These are phyloP conservation scores for Apus apus DNA, from an alignment of 2,113 vertebrate genomes.

Conservation along the genomic window DNA sequence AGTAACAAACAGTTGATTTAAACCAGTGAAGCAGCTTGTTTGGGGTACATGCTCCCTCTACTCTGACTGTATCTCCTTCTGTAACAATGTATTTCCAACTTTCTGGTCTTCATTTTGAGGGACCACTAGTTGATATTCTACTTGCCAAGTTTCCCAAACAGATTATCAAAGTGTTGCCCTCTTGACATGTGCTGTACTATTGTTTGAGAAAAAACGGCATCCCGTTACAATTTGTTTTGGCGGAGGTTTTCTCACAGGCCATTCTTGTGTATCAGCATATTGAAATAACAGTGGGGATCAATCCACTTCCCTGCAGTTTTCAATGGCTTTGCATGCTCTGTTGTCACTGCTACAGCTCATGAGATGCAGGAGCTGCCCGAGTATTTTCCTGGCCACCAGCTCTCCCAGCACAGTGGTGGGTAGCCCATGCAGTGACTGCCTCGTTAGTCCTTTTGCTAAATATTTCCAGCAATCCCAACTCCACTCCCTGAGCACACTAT, in stretches of 20 bases:
- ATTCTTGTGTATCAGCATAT: not conserved
- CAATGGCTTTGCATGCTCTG: accelerated
- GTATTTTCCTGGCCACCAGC: not conserved
- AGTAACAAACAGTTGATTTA: not conserved
- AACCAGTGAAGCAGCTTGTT: not conserved
- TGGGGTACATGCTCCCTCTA: not conserved
- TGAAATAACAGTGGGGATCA: accelerated
- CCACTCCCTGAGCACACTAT: accelerated
- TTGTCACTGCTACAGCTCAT: no score
- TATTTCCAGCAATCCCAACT: not conserved
- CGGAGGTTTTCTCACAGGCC: not conserved
- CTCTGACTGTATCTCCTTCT: not conserved
- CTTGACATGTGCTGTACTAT: not conserved
- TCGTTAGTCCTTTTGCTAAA: not conserved
- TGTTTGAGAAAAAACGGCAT: not conserved
- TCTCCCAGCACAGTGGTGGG: not conserved
- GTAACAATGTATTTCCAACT: not conserved
- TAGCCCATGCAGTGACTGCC: not conserved
- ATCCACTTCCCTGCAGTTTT: not conserved
- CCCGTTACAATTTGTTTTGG: not conserved
- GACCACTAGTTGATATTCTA: not conserved
- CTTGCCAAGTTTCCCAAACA: not conserved
- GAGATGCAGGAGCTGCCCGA: not conserved
- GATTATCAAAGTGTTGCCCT: not conserved
- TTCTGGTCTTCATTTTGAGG: not conserved